Conservation (phyloP, 2,797 vertebrate species). For the Leuciscus waleckii region DNA sequence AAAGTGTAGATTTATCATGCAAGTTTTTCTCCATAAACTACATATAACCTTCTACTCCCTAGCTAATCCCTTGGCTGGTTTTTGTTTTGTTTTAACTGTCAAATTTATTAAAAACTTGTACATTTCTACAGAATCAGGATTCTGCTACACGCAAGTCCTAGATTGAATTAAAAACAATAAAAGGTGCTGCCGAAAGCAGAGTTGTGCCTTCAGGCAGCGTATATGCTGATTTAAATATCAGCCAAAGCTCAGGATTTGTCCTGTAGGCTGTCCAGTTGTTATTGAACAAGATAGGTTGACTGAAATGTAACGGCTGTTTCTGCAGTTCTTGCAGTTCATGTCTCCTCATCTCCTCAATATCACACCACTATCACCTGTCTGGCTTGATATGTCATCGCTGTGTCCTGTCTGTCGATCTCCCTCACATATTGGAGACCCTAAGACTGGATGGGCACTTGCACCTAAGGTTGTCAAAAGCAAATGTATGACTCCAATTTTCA, state of each 20-base stretch:
- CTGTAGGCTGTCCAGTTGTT: background rate
- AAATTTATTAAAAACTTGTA: background rate
- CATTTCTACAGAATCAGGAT: constrained; percentile 1
- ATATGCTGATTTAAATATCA: constrained; percentile 5
- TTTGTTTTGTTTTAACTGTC: background rate
- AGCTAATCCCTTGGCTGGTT: background rate
- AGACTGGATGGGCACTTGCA: background rate
- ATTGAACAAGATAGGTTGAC: background rate
- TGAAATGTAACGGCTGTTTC: background rate
- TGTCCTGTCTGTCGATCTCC: background rate
- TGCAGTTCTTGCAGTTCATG: background rate
- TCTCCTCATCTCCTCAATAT: background rate
- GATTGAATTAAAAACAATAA: background rate
- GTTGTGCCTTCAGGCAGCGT: background rate
- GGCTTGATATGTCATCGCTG: background rate
- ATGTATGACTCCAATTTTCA: background rate
- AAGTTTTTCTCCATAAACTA: background rate
- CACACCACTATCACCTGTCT: background rate
- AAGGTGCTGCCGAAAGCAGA: background rate
- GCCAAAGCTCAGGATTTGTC: constrained; percentile 16
- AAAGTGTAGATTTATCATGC: background rate
- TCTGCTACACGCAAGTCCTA: background rate
- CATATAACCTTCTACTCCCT: background rate
- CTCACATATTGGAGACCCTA: background rate
- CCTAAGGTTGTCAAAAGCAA: background rate